Conservation (phyloP, 2,113 vertebrate genomes). For the Pristiophorus japonicus region DNA sequence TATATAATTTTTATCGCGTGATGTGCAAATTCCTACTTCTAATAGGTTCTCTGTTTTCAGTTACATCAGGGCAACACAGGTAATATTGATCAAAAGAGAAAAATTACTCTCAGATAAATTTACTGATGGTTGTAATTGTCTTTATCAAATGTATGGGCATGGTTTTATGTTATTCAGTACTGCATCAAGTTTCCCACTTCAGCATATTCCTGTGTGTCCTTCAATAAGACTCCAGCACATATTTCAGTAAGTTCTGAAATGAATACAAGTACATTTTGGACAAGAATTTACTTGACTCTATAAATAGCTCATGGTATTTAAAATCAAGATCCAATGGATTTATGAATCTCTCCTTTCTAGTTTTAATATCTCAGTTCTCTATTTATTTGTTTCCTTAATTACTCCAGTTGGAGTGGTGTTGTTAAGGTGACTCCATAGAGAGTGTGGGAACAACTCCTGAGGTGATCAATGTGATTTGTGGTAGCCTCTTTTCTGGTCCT, state of each 20-base stretch:
- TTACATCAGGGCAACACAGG: not conserved
- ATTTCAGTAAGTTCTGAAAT: slow-evolving; percentile 2
- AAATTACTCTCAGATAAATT: not conserved
- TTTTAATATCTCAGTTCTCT: not conserved
- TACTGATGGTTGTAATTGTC: not conserved
- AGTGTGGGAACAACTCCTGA: not conserved
- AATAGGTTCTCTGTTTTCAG: not conserved
- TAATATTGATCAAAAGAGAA: not conserved
- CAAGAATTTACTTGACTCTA: not conserved
- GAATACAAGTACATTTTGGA: not conserved
- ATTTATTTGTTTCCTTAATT: not conserved
- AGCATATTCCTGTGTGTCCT: not conserved
- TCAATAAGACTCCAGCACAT: not conserved
- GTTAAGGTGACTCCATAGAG: not conserved
- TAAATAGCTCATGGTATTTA: not conserved
- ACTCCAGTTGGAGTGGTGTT: not conserved
- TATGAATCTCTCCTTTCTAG: not conserved
- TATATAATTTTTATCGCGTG: not conserved
- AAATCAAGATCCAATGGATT: not conserved
- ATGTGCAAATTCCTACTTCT: not conserved
- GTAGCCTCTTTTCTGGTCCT: not conserved
- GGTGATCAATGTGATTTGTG: not conserved
- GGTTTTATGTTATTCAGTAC: not conserved
- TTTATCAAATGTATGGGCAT: not conserved
- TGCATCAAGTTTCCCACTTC: not conserved